phyloP scores from a whole-genome alignment of 2,797 vertebrate species.

The Paramormyrops hopkinsi region DNA sequence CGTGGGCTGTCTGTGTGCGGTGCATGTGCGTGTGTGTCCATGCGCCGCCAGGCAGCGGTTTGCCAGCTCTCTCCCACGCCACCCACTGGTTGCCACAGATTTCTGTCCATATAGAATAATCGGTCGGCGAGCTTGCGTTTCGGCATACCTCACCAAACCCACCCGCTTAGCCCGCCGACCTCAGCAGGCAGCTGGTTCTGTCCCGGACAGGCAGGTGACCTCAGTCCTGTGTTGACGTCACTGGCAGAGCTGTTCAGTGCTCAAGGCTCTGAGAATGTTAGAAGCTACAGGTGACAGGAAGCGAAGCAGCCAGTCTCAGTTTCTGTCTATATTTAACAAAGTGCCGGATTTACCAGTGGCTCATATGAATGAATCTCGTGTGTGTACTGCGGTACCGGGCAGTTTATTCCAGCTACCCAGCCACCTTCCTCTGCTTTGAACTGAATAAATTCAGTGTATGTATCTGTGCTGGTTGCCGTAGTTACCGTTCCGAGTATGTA shows the following conservation, averaged over 20 bases:
- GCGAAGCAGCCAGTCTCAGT: neutral
- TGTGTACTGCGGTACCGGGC: neutral
- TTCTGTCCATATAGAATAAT: neutral
- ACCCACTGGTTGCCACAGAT: neutral
- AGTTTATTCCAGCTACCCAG: neutral
- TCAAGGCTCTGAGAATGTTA: neutral
- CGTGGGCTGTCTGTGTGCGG: neutral
- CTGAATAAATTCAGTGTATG: neutral
- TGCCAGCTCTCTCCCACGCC: slow-evolving; percentile 14
- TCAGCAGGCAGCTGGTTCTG: neutral
- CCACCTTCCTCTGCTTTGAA: neutral
- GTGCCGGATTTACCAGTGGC: neutral
- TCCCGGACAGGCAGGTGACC: neutral
- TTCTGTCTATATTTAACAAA: neutral
- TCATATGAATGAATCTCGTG: neutral
- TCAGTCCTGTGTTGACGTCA: neutral
- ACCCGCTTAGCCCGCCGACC: neutral
- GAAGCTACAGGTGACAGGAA: slow-evolving; percentile 3
- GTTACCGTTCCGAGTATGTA: neutral
- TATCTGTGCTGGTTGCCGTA: neutral
- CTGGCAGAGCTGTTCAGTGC: neutral
- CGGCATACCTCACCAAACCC: neutral
- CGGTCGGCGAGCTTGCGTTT: neutral
- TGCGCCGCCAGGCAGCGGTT: too few relatives aligned
- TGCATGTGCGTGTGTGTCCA: neutral